Evolutionary conservation across 2,888 invertebrate species (phyloP), one percentile per base, ranked within the genome.

Genomic region (Dendrolimus houi): DNA sequence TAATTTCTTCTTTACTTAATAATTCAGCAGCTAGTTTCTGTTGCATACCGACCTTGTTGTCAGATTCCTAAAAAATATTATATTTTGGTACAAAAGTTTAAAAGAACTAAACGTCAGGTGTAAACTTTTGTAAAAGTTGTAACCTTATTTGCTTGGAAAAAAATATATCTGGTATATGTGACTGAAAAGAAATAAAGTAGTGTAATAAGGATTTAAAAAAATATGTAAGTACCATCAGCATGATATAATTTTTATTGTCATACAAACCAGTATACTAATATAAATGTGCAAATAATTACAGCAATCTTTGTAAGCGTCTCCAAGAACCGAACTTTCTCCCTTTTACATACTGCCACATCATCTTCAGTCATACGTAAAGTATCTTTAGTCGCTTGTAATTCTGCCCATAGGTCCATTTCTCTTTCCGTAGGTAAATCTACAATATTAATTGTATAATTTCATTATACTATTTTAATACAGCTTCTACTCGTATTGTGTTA

Each of bases 21-120:
- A 92, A 77, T 61, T 92, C 91, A 8, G 85, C 85, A 7, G 88
- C 87, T 64, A 92, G 62, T 69, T 89, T 90, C 64, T 90, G 89
- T 72, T 91, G 87, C 69, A 87, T 81, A 52, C 84, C 84, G 64
- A 84, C 75, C 70, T 87, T 87, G 64, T 85, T 83, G 17, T 90
- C 88, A 1, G 85, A 71, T 62, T 89, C 88, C 83, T 85, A 72
- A 61, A 81, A 83, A 53, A 47, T 42, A 13, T 0, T 53, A 14
- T 13, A 7, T 2, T 52, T 8, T 52, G 54, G 40, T 9, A 52
- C 29, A 17, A 41, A 2, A 2, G n/a, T 47, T 54, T 8, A 14
- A 55, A 6, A 56, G 53, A 58, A 57, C 54, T 47, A 52, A 53
- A 52, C 52, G 54, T 57, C n/a, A 29, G 29, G 29, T 55, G 58